Evolutionary conservation across 64 coral and sea anemone species (phyloP).

Genomic region (Orbicella faveolata): DNA sequence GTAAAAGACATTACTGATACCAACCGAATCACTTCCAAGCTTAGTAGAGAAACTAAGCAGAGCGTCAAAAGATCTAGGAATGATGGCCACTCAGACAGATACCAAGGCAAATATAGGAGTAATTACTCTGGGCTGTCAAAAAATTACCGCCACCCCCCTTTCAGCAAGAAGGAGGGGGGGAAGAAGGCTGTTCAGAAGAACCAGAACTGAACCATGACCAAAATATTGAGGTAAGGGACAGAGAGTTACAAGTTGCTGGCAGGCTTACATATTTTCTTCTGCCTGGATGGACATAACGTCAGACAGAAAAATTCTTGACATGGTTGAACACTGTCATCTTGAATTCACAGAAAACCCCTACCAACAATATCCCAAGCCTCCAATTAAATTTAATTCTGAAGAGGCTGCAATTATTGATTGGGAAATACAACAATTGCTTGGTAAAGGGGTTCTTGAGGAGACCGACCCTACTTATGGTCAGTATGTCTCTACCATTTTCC

Average conservation of each 20-base stretch:
- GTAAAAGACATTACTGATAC: background rate
- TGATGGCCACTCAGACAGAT: no score
- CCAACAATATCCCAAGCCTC: no score
- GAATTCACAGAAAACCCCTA: no score
- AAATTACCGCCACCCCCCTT: no score
- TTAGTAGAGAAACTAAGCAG: conserved; percentile 44
- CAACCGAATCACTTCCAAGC: conserved; percentile 55
- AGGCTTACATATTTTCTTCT: conserved; percentile 17
- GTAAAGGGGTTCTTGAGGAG: conserved; percentile 30
- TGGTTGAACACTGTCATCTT: no score
- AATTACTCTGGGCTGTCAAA: no score
- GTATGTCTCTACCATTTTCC: conserved; percentile 26
- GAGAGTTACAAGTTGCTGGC: conserved; percentile 19
- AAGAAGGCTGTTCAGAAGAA: conserved; percentile 1
- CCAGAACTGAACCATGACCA: conserved; percentile 32
- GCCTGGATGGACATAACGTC: conserved; percentile 11
- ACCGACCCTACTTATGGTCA: conserved; percentile 22
- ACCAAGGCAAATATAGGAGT: no score
- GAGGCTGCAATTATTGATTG: conserved; percentile 36
- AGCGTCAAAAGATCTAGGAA: conserved; percentile 37
- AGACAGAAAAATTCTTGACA: conserved; percentile 28
- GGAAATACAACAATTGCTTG: conserved; percentile 38
- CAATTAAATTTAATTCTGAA: background rate
- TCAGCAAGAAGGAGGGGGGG: background rate
- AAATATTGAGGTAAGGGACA: conserved; percentile 23